phyloP scores from a whole-genome alignment of 2,113 vertebrate genomes.

The Vicugna pacos region DNA sequence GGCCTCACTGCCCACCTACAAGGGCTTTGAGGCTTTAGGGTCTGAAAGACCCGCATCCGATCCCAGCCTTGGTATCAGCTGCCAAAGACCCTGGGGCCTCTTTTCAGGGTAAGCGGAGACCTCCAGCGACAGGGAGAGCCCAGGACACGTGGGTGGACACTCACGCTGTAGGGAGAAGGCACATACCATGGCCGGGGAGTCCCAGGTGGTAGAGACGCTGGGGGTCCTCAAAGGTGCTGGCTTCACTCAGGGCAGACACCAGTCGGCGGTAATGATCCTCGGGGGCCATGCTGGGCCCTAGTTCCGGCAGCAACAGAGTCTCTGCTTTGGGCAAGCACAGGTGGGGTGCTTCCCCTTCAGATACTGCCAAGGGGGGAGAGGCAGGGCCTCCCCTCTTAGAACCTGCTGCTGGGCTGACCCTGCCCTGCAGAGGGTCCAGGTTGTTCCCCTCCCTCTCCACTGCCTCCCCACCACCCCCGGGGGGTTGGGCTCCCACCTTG shows the following conservation, averaged over 20 bases:
- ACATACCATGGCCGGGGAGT: constrained; percentile 92
- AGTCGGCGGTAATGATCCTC: constrained; percentile 97
- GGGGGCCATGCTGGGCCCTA: constrained; percentile 94
- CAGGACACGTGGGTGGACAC: not conserved
- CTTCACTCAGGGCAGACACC: constrained; percentile 95
- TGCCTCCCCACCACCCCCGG: not conserved
- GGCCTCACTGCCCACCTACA: not conserved
- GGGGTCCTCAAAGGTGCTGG: constrained; percentile 94
- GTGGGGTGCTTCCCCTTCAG: not conserved
- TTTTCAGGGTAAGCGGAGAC: not conserved
- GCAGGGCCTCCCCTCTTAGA: not conserved
- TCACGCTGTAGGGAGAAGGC: rapidly evolving
- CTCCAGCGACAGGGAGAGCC: not conserved
- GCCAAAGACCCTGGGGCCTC: not conserved
- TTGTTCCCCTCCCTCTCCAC: not conserved
- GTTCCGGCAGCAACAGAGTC: constrained; percentile 91
- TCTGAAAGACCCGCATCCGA: not conserved
- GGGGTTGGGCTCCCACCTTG: constrained; percentile 64
- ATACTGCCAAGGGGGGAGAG: not conserved
- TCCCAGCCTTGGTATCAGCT: not conserved
- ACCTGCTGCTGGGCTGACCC: not conserved
- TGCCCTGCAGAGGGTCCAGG: not conserved
- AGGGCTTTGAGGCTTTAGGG: not conserved
- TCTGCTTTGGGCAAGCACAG: constrained; percentile 85
- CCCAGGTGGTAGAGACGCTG: constrained; percentile 97